Evolutionary conservation across 2,888 invertebrate species (phyloP).

Genomic region (Zeuzera pyrina): DNA sequence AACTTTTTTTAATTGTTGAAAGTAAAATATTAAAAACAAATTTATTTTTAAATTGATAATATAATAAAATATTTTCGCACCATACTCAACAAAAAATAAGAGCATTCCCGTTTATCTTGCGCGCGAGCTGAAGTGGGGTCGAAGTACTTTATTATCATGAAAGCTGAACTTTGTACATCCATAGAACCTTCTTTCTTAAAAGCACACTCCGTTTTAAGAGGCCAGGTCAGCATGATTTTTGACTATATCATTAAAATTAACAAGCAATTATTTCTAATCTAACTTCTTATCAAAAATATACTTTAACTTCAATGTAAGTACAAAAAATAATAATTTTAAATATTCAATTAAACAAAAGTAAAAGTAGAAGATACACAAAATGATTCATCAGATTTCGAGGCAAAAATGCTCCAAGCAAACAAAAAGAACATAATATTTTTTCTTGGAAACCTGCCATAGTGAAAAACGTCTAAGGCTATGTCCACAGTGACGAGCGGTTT

Average conservation of each 20-base stretch:
- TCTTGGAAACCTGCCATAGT: slow-evolving; percentile 18
- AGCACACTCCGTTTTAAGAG: slow-evolving; percentile 44
- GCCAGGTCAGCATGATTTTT: slow-evolving; percentile 53
- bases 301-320: background rate
- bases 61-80: slow-evolving; percentile 19
- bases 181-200: slow-evolving; percentile 22
- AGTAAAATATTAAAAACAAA: too few species aligned
- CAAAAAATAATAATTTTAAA: slow-evolving; percentile 1
- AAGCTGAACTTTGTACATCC: slow-evolving; percentile 44
- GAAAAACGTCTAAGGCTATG: slow-evolving; percentile 8
- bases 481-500: too few species aligned
- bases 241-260: slow-evolving; percentile 62
- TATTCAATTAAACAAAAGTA: slow-evolving; percentile 2
- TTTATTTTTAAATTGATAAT: too few species aligned
- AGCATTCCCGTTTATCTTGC: slow-evolving; percentile 56
- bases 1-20: too few species aligned
- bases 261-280: slow-evolving; percentile 32
- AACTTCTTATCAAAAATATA: background rate
- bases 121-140: slow-evolving; percentile 51
- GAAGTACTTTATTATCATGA: slow-evolving; percentile 48
- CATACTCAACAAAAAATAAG: slow-evolving; percentile 34
- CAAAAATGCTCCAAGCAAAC: slow-evolving; percentile 25
- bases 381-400: slow-evolving; percentile 15
- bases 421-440: slow-evolving; percentile 16
- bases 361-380: too few species aligned